These are phyloP conservation scores for Stegophylla sp. DNA, from an alignment of 2,888 invertebrate genomes.

Conservation along the genomic window DNA sequence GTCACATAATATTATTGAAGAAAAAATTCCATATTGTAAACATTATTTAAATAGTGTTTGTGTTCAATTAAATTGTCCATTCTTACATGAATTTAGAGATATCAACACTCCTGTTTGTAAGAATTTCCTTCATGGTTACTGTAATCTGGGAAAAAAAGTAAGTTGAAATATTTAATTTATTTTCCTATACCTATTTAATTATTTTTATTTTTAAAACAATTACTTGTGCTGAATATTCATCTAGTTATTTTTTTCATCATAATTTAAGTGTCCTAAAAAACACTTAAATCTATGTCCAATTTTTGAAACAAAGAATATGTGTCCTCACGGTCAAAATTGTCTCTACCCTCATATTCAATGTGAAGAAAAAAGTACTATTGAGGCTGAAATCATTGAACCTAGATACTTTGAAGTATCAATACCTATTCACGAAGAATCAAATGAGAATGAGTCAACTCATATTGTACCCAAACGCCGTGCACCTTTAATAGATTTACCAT, in stretches of 20 bases:
- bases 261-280: slow-evolving; percentile 57
- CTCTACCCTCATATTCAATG: slow-evolving; percentile 36
- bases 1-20: slow-evolving; percentile 47
- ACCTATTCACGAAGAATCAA: slow-evolving; percentile 23
- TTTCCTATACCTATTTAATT: not conserved
- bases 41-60: slow-evolving; percentile 53
- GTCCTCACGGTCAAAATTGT: slow-evolving; percentile 54
- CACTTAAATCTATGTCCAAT: slow-evolving; percentile 54
- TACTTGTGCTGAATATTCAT: slow-evolving; percentile 2
- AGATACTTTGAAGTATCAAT: slow-evolving; percentile 50
- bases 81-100: slow-evolving; percentile 50
- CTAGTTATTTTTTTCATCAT: slow-evolving; percentile 38
- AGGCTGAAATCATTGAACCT: slow-evolving; percentile 35
- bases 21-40: slow-evolving; percentile 57
- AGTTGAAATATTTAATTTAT: not conserved
- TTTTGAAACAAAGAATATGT: slow-evolving; percentile 50
- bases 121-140: slow-evolving; percentile 50
- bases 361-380: slow-evolving; percentile 15
- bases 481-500: slow-evolving; percentile 44
- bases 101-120: slow-evolving; percentile 39
- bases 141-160: slow-evolving; percentile 47
- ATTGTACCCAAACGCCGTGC: slow-evolving; percentile 47
- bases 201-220: slow-evolving; percentile 27
- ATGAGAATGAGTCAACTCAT: slow-evolving; percentile 27
- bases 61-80: slow-evolving; percentile 51